Evolutionary conservation across 2,113 vertebrate species (phyloP).

Genomic region (Calcarius ornatus): DNA sequence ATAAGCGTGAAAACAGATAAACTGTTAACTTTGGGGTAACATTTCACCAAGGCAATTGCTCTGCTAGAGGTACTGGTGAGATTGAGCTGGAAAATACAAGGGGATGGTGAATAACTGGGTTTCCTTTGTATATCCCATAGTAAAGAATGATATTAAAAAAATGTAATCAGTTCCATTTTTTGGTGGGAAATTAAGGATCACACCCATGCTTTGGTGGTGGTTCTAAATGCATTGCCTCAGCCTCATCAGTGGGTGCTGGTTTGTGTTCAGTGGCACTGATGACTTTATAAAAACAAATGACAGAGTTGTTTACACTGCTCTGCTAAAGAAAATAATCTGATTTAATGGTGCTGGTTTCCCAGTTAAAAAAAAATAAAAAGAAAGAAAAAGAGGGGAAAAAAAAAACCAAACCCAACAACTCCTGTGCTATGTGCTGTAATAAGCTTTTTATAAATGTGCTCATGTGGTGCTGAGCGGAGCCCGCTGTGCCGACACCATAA

Average conservation of each 20-base stretch:
- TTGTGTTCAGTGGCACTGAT: background rate
- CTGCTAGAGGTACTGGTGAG: background rate
- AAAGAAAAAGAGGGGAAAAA: background rate
- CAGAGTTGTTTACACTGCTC: background rate
- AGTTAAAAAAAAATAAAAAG: background rate
- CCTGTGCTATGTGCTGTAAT: background rate
- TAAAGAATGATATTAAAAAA: background rate
- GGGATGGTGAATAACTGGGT: background rate
- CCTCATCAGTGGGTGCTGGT: background rate
- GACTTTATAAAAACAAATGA: conserved; percentile 21
- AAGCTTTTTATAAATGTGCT: conserved; percentile 47
- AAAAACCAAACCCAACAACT: background rate
- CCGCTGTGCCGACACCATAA: background rate
- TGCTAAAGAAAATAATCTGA: conserved; percentile 6
- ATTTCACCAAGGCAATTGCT: background rate
- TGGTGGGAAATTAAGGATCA: background rate
- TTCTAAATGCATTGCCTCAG: background rate
- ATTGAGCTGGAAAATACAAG: background rate
- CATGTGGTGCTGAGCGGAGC: background rate
- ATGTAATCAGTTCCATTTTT: background rate
- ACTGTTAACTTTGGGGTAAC: background rate
- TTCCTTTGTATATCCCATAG: background rate
- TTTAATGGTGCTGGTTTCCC: background rate
- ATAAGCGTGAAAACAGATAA: background rate
- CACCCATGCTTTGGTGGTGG: background rate